Conservation (phyloP, 2,113 vertebrate species). For the Mormyrus iriodes region DNA sequence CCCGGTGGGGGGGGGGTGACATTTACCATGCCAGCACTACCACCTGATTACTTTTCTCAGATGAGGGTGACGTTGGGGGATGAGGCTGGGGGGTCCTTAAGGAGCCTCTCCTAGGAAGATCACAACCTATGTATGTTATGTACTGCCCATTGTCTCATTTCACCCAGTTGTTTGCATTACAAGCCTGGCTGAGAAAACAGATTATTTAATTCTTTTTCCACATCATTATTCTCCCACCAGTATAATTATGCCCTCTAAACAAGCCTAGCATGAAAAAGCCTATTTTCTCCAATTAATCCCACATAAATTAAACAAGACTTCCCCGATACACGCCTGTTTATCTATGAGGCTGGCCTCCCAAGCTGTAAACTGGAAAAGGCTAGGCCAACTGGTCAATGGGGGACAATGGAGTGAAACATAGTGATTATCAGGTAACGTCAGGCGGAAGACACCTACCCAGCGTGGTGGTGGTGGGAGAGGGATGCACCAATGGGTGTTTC, state of each 20-base stretch:
- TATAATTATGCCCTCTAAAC: conserved; percentile 41
- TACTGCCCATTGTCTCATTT: conserved; percentile 19
- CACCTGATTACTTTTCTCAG: background rate
- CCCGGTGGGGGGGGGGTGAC: background rate
- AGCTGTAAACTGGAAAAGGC: background rate
- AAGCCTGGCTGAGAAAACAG: conserved; percentile 25
- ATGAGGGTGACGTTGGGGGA: background rate
- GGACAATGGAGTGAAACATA: background rate
- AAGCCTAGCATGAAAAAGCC: conserved; percentile 38
- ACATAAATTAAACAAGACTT: conserved; percentile 40
- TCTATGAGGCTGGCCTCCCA: conserved; percentile 20
- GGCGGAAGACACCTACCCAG: background rate
- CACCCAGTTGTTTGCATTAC: conserved; percentile 12
- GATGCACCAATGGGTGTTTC: background rate
- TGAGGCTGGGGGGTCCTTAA: conserved; percentile 15
- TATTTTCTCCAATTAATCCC: conserved; percentile 43
- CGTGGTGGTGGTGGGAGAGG: background rate
- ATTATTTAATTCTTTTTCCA: conserved; percentile 38
- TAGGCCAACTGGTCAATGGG: background rate
- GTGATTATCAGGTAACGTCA: background rate
- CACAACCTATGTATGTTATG: background rate
- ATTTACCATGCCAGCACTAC: background rate
- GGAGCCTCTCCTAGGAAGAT: conserved; percentile 18
- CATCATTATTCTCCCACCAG: conserved; percentile 39
- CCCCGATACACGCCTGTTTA: conserved; percentile 28